Evolutionary conservation across 2,888 invertebrate species (phyloP).

Genomic region (Drosophila diplacantha): DNA sequence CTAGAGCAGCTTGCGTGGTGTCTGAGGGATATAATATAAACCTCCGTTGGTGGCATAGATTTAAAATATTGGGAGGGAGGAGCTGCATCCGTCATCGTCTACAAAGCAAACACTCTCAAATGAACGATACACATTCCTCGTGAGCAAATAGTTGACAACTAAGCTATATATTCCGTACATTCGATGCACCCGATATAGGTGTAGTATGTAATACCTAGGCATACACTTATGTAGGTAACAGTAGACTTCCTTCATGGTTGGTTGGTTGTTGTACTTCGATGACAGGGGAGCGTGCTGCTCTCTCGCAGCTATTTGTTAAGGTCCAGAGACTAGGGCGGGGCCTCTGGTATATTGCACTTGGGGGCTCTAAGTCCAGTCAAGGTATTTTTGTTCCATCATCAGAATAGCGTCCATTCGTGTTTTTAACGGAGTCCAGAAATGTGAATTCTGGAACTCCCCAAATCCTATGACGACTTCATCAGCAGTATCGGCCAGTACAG

Average conservation of each 20-base stretch:
- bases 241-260: constrained; percentile 25
- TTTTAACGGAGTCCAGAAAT: constrained; percentile 77
- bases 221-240: constrained; percentile 36
- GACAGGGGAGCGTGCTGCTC: constrained; percentile 20
- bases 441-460: constrained; percentile 76
- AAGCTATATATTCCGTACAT: constrained; percentile 22
- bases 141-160: constrained; percentile 36
- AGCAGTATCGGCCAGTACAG: constrained; percentile 89
- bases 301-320: constrained; percentile 7
- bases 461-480: constrained; percentile 81
- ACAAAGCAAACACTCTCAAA: constrained; percentile 30
- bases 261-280: constrained; percentile 34
- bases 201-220: constrained; percentile 6
- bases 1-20: constrained; percentile 23
- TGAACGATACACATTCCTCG: constrained; percentile 15
- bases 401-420: constrained; percentile 20
- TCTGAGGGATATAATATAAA: not conserved
- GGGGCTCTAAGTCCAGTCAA: constrained; percentile 27
- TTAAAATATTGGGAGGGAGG: constrained; percentile 8
- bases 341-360: constrained; percentile 32
- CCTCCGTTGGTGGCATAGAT: constrained; percentile 12
- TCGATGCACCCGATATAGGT: constrained; percentile 19
- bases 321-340: constrained; percentile 4
- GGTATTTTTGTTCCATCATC: constrained; percentile 15
- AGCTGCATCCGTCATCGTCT: constrained; percentile 4